Evolutionary conservation across 2,888 invertebrate genomes (phyloP), one percentile per base, ranked within the genome.

Genomic region (Leptinotarsa juncta): DNA sequence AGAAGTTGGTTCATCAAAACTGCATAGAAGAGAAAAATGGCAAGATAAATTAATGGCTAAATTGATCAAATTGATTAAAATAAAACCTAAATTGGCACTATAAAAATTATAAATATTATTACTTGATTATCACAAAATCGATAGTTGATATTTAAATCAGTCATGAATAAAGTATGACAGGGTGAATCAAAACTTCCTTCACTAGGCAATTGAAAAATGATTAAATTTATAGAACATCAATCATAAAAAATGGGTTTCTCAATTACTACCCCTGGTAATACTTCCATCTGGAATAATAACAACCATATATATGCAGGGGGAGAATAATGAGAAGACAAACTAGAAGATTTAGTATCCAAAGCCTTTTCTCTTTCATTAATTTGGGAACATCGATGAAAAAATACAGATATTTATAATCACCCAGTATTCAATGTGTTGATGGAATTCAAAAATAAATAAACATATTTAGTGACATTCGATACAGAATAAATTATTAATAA

Each of bases 41-140:
- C 76, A 73, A 76, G 76, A 75, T 55, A 69, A 73, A 73, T 65
- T 26, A 42, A 74, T 74, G 74, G 74, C 74, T 71, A 70, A 73
- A 60, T 26, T 23, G 51, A 66, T 57, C 50, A 15, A 65, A 67
- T 60, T 67, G 72, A 69, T 18, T 48, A 68, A 49, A 74, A 68
- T 71, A 71, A 68, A 65, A 55, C 53, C 53, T 68, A 67, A 71
- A 60, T 72, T 75, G 75, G 75, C 75, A 75, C 75, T 70, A 72
- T n/a, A 67, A 15, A 67, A 53, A 67, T 20, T 68, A 68, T 42
- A 55, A 53, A 20, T 55, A 65, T 60, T 55, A 65, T 60, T 26
- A 53, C 55, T 68, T 68, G 68, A 42, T 55, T 68, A 71, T 65
- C 65, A 71, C 50, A 62, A 62, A 55, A 70, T 70, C 49, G 32